These are phyloP conservation scores for Heliconius melpomene DNA, from an alignment of 1,140 invertebrate species.

Conservation along the genomic window DNA sequence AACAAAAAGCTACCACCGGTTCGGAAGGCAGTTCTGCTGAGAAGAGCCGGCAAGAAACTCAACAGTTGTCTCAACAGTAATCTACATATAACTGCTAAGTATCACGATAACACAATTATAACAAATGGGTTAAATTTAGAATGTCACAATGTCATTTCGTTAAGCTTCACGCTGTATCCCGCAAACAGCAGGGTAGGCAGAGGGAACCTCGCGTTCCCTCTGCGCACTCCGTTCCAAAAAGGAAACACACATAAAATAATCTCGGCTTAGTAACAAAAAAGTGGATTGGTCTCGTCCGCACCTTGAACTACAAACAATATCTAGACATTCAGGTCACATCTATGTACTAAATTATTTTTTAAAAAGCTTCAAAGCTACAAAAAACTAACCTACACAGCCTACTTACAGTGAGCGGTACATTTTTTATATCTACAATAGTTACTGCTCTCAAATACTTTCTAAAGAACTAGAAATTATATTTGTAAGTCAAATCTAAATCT, in stretches of 20 bases:
- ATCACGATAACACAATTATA: too few species aligned
- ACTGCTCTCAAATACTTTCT: constrained; percentile 8
- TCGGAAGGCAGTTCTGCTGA: too few species aligned
- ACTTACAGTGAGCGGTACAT: not conserved
- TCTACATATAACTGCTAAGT: too few species aligned
- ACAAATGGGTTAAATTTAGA: too few species aligned
- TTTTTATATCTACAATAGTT: not conserved
- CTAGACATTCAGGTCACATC: constrained; percentile 23
- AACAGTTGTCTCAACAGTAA: too few species aligned
- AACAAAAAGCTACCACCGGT: too few species aligned
- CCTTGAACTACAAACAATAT: constrained; percentile 32
- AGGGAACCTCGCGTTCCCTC: too few species aligned
- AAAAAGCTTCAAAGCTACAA: not conserved
- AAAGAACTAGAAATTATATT: not conserved
- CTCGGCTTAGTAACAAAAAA: not conserved
- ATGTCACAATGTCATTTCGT: too few species aligned
- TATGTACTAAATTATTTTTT: constrained; percentile 2
- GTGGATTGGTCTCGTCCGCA: not conserved
- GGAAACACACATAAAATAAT: not conserved
- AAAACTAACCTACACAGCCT: not conserved
- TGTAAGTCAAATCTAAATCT: not conserved
- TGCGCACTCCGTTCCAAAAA: too few species aligned
- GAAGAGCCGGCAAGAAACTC: too few species aligned
- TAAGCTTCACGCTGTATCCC: too few species aligned
- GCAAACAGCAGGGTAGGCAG: too few species aligned